Conservation (phyloP, 2,888 invertebrate species). For the Caenorhabditis plicata region DNA sequence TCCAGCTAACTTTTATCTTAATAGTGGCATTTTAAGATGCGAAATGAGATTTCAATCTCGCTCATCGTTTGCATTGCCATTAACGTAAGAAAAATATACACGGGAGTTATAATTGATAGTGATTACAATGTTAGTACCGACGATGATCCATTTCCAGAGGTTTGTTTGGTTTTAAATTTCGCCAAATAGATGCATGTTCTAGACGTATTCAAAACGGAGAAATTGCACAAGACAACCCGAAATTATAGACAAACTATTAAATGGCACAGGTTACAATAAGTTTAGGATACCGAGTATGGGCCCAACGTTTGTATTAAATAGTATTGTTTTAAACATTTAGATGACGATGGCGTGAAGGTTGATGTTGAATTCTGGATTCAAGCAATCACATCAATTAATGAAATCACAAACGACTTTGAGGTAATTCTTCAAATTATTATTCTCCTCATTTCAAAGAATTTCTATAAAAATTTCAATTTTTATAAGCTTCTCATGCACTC, state of each 20-base stretch:
- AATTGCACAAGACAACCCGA: slow-evolving; percentile 61
- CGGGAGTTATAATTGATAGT: slow-evolving; percentile 45
- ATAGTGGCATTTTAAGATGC: too few species aligned
- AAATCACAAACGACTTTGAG: slow-evolving; percentile 65
- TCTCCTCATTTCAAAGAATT: too few species aligned
- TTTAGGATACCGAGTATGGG: slow-evolving; percentile 63
- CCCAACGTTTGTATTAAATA: not conserved
- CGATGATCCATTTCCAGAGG: slow-evolving; percentile 28
- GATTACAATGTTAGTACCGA: slow-evolving; percentile 46
- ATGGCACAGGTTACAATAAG: slow-evolving; percentile 65
- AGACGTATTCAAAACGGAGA: slow-evolving; percentile 1
- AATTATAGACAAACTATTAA: slow-evolving; percentile 63
- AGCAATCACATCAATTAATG: slow-evolving; percentile 63
- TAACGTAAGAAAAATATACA: too few species aligned
- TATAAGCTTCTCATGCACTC: too few species aligned
- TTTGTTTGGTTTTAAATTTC: too few species aligned
- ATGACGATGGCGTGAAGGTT: slow-evolving; percentile 61
- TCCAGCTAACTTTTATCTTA: too few species aligned
- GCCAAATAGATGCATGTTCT: not conserved
- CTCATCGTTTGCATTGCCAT: too few species aligned
- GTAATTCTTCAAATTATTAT: slow-evolving; percentile 17
- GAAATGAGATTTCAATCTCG: too few species aligned
- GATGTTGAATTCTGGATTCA: slow-evolving; percentile 65
- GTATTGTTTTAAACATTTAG: slow-evolving; percentile 23
- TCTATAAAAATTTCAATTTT: too few species aligned